Conservation (phyloP, 2,888 invertebrate genomes). For the Caenorhabditis panamensis region DNA sequence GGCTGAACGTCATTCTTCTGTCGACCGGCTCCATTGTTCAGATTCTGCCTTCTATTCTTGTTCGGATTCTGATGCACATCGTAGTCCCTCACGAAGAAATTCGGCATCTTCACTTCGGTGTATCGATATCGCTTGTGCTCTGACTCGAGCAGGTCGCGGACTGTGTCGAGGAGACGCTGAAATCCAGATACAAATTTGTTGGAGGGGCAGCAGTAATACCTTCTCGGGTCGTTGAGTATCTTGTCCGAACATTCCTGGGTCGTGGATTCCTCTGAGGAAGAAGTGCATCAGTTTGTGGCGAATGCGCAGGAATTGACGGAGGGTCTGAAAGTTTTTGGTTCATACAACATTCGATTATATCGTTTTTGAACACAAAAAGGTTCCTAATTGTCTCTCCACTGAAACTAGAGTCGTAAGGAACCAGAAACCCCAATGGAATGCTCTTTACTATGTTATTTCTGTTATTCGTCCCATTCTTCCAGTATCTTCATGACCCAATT, state of each 20-base stretch:
- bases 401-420: too few relatives aligned
- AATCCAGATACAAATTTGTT: not conserved
- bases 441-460: too few relatives aligned
- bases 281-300: slow-evolving; percentile 78
- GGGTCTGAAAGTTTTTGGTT: slow-evolving; percentile 39
- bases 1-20: not conserved
- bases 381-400: too few relatives aligned
- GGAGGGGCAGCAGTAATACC: slow-evolving; percentile 1
- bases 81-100: not conserved
- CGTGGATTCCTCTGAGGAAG: slow-evolving; percentile 71
- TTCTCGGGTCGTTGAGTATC: not conserved
- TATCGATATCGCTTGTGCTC: slow-evolving; percentile 9
- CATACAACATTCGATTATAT: not conserved
- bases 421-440: too few relatives aligned
- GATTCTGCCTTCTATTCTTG: too few relatives aligned
- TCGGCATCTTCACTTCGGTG: slow-evolving; percentile 14
- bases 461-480: too few relatives aligned
- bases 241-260: slow-evolving; percentile 48
- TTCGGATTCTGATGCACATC: not conserved
- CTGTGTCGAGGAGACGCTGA: slow-evolving; percentile 13
- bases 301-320: slow-evolving; percentile 68
- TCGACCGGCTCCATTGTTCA: not conserved
- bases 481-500: too few relatives aligned
- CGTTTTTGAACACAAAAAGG: too few relatives aligned
- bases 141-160: not conserved